Conservation (phyloP, 2,888 invertebrate species). For the Bellardia pandia region DNA sequence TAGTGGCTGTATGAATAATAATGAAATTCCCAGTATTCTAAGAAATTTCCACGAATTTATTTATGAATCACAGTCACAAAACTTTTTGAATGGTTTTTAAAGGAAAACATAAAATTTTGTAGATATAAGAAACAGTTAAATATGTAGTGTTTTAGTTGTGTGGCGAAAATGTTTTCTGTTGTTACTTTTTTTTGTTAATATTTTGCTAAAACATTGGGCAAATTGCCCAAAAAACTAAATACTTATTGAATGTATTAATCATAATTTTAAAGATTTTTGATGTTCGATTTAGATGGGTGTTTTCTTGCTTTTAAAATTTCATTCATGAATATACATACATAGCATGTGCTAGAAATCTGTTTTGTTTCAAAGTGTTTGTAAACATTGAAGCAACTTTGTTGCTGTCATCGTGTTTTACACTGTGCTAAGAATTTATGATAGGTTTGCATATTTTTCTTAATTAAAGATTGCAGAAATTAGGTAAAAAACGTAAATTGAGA, state of each 20-base stretch:
- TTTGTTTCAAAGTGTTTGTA: not conserved
- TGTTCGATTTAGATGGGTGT: not conserved
- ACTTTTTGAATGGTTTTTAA: not conserved
- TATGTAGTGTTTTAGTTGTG: not conserved
- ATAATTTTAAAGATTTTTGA: not conserved
- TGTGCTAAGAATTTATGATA: too few relatives aligned
- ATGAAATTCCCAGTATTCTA: conserved; percentile 56
- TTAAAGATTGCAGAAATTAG: too few relatives aligned
- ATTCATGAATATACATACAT: not conserved
- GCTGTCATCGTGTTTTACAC: too few relatives aligned
- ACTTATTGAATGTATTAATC: not conserved
- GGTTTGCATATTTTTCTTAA: too few relatives aligned
- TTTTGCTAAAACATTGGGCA: conserved; percentile 24
- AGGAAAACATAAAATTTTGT: conserved; percentile 8
- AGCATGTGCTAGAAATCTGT: not conserved
- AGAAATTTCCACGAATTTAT: conserved; percentile 55
- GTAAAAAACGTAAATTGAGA: too few relatives aligned
- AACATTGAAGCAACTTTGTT: not conserved
- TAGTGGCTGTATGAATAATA: conserved; percentile 42
- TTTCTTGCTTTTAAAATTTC: not conserved
- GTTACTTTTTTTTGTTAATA: not conserved
- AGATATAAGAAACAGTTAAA: conserved; percentile 6
- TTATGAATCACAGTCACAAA: conserved; percentile 58
- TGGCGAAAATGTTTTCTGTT: conserved; percentile 9
- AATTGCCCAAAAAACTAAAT: conserved; percentile 4